Evolutionary conservation across 2,797 vertebrate genomes (phyloP).

Genomic region (Oryzias dopingdopingensis): DNA sequence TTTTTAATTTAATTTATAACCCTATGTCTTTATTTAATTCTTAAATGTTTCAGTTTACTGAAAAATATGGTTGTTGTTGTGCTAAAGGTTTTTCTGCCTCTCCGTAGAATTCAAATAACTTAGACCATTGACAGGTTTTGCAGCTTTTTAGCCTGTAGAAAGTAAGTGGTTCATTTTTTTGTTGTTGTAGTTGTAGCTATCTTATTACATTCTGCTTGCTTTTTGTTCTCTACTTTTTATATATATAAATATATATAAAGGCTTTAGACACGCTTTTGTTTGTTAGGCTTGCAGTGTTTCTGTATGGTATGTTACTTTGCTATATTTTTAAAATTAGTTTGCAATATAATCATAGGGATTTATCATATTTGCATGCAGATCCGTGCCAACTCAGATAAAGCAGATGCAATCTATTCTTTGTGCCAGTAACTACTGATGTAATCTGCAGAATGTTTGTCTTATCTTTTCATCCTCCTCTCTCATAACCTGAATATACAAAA

Average conservation of each 20-base stretch:
- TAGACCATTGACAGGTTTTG: conserved; percentile 5
- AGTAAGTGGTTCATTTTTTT: conserved; percentile 22
- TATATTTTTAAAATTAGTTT: conserved; percentile 13
- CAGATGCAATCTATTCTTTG: conserved; percentile 78
- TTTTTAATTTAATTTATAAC: conserved; percentile 2
- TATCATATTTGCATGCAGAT: conserved; percentile 68
- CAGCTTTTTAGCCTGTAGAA: conserved; percentile 9
- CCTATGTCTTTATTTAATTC: conserved; percentile 23
- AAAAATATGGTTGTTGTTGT: conserved; percentile 4
- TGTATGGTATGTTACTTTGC: no score
- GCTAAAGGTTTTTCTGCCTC: conserved; percentile 20
- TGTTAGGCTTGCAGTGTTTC: conserved; percentile 3
- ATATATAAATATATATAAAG: not conserved
- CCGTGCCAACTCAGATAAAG: conserved; percentile 82
- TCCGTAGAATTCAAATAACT: conserved; percentile 20
- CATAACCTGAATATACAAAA: conserved; percentile 23
- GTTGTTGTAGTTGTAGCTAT: not conserved
- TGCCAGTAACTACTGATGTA: conserved; percentile 44
- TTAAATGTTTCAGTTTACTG: conserved; percentile 29
- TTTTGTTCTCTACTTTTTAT: conserved; percentile 10
- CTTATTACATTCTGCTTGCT: conserved; percentile 9
- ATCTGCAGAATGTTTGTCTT: conserved; percentile 36
- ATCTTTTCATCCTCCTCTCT: conserved; percentile 25
- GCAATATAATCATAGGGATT: conserved; percentile 18
- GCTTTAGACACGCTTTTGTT: conserved; percentile 14